Base-by-base conservation (phyloP, 1,140 invertebrate species). In the Heliothis subflexa region DNA sequence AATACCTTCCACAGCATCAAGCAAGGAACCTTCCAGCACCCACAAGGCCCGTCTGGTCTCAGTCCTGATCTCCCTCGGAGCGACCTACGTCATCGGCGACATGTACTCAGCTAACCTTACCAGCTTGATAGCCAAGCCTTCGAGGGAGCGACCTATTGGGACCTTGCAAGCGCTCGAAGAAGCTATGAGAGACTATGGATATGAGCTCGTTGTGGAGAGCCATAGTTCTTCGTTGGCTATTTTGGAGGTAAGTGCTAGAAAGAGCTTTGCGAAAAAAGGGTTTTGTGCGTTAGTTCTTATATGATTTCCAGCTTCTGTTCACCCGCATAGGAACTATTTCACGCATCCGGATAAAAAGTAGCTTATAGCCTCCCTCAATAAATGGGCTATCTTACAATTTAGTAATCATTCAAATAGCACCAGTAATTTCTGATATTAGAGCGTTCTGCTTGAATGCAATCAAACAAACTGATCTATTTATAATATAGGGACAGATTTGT, bases 91-190 rank as follows among this genome's bases (percentile, higher is more conserved):
- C 0, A 96, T 97, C 54, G 96, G 96, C 2, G 96, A 97, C 85
- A 96, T 97, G 91, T 97, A 97, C 85, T 97, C 96, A 0, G 97
- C 97, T 4, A 97, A 96, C 89, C 88, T 97, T 62, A 97, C 96
- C 13, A 97, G 96, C 1, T 91, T 97, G 49, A 93, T 97, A 40
- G 96, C 97, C 0, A 93, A 95, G 68, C 96, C 97, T 7, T 96
- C 94, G 0, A 96, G 96, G 86, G 95, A 97, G 91, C 84, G 88
- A 73, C 95, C 96, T 3, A 96, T 97, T 64, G 95, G 96, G 50
- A 96, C 95, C 21, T 85, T 97, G 45, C 93, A 95, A 66, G 95
- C 95, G 49, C 83, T 97, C 14, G 95, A 96, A 81, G 89, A 94
- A 66, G 96, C 95, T 2, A 97, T 97, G 96, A 90, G 91, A 28